Base-by-base conservation (phyloP, 2,797 vertebrate genomes). In the Sebastes iracundus region DNA sequence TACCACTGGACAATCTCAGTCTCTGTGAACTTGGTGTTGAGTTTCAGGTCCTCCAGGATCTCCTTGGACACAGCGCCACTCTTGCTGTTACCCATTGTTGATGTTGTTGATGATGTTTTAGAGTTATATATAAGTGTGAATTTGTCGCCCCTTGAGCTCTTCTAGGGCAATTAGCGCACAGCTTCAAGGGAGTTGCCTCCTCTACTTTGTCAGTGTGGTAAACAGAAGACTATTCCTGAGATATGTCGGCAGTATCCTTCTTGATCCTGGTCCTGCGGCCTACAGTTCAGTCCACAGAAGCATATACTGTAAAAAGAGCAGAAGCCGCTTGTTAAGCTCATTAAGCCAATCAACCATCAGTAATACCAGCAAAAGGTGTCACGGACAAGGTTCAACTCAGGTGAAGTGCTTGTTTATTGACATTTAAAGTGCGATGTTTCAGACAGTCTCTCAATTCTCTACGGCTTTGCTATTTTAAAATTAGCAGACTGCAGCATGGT, bases 21-120 rank as follows among this genome's bases (percentile, higher is more conserved):
- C 87, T 96, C 95, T 1, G 93, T 22, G 89, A 96, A 96, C 88
- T 94, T 96, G 77, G 96, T 96, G 91, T 84, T 93, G 33, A 95
- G 92, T 78, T 95, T 95, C 80, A 96, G 92, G 73, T 96, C 96
- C 56, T 95, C 93, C 58, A 96, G 92, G 87, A 96, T 92, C 85
- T 96, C 95, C 82, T 94, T 95, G 70, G 95, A 95, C 55, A 96
- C 88, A 20, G 87, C 93, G 1, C 93, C 84, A 5, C 95, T 96
- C 88, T 93, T 94, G 80, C 55, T 72, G 83, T 96, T 96, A 6
- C 96, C 96, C 96, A 96, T 96, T 33, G 64, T 62, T 84, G 79
- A 7, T 46, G 53, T 28, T 86, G 71, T 59, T 63, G 56, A 9
- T 35, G 30, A 46, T 77, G 70, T 56, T 75, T 76, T 18, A 16